phyloP scores from a whole-genome alignment of 1,140 invertebrate species.

The Drosophila murphyi region DNA sequence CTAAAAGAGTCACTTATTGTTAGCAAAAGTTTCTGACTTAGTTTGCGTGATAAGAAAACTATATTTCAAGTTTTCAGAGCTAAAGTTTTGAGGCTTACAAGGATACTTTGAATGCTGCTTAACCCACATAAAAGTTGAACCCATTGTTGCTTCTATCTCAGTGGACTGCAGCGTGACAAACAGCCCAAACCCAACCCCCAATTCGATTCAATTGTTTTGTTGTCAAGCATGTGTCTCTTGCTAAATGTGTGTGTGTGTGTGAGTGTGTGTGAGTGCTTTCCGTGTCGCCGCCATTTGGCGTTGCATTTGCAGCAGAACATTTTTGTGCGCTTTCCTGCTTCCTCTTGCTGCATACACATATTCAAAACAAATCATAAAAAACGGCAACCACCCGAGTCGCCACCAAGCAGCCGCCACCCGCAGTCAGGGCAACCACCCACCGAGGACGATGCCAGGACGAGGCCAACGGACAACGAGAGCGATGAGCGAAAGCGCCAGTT shows the following conservation, averaged over 20 bases:
- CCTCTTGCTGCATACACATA: slow-evolving; percentile 65
- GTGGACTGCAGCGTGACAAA: slow-evolving; percentile 21
- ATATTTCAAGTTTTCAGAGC: neutral
- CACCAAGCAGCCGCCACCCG: slow-evolving; percentile 3
- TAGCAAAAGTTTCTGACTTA: neutral
- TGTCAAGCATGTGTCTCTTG: slow-evolving; percentile 44
- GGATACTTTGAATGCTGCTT: slow-evolving; percentile 18
- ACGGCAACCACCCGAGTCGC: slow-evolving; percentile 43
- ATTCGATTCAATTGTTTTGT: slow-evolving; percentile 44
- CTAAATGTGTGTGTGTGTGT: slow-evolving; percentile 10
- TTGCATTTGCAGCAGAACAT: slow-evolving; percentile 58
- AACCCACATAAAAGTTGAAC: slow-evolving; percentile 24
- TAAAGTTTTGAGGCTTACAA: slow-evolving; percentile 15
- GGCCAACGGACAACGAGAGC: slow-evolving; percentile 40
- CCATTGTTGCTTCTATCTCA: slow-evolving; percentile 41
- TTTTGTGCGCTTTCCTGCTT: slow-evolving; percentile 67
- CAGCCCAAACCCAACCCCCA: neutral
- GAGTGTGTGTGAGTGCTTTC: slow-evolving; percentile 4
- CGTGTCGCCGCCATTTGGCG: slow-evolving; percentile 63
- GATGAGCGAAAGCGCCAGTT: slow-evolving; percentile 57
- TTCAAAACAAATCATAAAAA: slow-evolving; percentile 83
- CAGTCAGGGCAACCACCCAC: slow-evolving; percentile 34
- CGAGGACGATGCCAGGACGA: slow-evolving; percentile 35
- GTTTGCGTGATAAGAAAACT: neutral
- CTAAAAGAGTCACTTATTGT: neutral